Conservation (phyloP, 2,797 vertebrate species). For the Chrysocyon brachyurus region DNA sequence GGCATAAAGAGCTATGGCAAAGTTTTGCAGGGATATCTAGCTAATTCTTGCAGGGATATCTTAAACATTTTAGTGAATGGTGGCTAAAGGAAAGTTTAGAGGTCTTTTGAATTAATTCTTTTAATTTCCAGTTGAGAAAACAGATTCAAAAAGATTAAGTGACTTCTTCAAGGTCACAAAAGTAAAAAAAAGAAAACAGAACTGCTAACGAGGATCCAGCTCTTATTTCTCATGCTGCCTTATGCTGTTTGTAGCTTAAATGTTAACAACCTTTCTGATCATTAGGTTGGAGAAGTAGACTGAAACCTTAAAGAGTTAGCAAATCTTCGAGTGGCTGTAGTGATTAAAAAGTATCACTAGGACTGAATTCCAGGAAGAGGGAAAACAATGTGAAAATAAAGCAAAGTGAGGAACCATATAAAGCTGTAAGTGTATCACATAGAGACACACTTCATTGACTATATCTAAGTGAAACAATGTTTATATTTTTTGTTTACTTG, state of each 20-base stretch:
- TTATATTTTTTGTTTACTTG: constrained; percentile 54
- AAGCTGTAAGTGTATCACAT: neutral
- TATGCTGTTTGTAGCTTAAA: neutral
- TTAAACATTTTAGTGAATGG: neutral
- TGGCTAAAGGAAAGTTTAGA: neutral
- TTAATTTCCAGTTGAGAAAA: neutral
- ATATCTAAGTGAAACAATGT: constrained; percentile 44
- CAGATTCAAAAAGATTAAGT: neutral
- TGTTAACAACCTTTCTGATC: constrained; percentile 29
- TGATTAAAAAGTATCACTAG: constrained; percentile 28
- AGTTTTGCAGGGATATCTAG: neutral
- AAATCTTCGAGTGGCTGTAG: neutral
- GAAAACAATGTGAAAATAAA: neutral
- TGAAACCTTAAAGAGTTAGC: constrained; percentile 33
- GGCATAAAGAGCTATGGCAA: neutral
- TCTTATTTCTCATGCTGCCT: neutral
- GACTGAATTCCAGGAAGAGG: neutral
- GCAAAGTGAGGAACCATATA: neutral
- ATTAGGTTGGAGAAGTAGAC: constrained; percentile 28
- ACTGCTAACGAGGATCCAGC: neutral
- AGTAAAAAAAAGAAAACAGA: neutral
- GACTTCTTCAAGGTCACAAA: constrained; percentile 28
- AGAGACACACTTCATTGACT: neutral
- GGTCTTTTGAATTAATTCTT: neutral
- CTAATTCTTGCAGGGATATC: neutral